Percentiles rank a stretch among this genome's conserved stretches.
These are phyloP conservation scores for Odontocolon sp. DNA, from an alignment of 2,888 invertebrate genomes.

Conservation along the genomic window DNA sequence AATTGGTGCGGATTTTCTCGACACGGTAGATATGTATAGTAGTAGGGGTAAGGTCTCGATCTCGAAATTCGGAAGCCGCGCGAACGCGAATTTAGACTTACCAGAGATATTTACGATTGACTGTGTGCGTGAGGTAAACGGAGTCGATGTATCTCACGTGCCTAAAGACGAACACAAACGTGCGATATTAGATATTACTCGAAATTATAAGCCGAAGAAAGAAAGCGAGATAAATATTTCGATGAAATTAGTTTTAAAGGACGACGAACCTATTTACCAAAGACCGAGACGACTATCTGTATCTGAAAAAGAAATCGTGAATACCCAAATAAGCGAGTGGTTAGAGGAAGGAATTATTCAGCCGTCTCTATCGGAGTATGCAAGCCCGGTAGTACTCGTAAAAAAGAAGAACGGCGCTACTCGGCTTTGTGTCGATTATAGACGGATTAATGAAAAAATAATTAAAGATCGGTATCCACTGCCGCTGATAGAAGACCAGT, in stretches of 20 bases:
- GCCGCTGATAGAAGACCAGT: no score
- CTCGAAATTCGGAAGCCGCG: no score
- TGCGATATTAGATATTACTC: slow-evolving; percentile 36
- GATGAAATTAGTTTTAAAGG: slow-evolving; percentile 68
- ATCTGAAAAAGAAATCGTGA: slow-evolving; percentile 67
- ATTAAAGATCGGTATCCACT: no score
- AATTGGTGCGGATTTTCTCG: slow-evolving; percentile 28
- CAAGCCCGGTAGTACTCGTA: slow-evolving; percentile 70
- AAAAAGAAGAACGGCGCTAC: slow-evolving; percentile 69
- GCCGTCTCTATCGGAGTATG: slow-evolving; percentile 71
- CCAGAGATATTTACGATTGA: neutral
- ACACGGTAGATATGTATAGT: neutral
- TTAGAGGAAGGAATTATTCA: slow-evolving; percentile 68
- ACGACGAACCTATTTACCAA: slow-evolving; percentile 68
- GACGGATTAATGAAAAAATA: no score
- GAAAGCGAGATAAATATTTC: slow-evolving; percentile 60
- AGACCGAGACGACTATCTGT: slow-evolving; percentile 64
- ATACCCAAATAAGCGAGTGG: slow-evolving; percentile 63
- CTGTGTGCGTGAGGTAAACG: neutral
- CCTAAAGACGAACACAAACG: neutral
- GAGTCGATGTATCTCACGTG: neutral
- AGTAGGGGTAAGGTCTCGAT: neutral
- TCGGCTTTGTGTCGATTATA: no score
- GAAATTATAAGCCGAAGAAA: slow-evolving; percentile 63
- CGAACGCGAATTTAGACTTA: neutral